phyloP scores from a whole-genome alignment of 2,888 invertebrate genomes.

The Agrochola circellaris region DNA sequence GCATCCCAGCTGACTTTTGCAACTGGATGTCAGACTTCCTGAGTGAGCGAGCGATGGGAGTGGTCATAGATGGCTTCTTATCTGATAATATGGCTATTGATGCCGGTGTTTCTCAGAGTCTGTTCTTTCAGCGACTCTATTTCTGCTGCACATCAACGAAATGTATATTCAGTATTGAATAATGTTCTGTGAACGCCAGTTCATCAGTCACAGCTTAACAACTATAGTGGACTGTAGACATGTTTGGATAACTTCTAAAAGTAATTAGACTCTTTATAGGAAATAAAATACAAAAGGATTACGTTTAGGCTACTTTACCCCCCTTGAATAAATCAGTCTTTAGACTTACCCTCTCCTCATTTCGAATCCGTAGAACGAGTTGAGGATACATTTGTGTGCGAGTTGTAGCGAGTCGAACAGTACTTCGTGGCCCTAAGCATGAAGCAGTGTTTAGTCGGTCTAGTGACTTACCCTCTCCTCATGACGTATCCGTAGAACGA shows the following conservation, averaged over 20 bases:
- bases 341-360: constrained; percentile 92
- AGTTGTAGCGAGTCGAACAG: constrained; percentile 99
- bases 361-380: constrained; percentile 99
- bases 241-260: not conserved
- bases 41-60: too few relatives aligned
- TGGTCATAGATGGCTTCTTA: too few relatives aligned
- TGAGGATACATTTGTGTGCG: constrained; percentile 99
- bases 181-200: not conserved
- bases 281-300: not conserved
- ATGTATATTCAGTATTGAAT: not conserved
- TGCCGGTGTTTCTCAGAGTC: too few relatives aligned
- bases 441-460: too few relatives aligned
- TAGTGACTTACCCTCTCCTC: constrained; percentile 89
- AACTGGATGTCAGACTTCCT: too few relatives aligned
- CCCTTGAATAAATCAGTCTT: not conserved
- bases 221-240: too few relatives aligned
- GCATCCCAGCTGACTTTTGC: too few relatives aligned
- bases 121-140: too few relatives aligned
- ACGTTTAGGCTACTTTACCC: not conserved
- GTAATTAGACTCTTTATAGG: not conserved
- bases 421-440: constrained; percentile 96
- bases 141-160: too few relatives aligned
- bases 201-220: not conserved
- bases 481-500: constrained; percentile 99
- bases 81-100: too few relatives aligned